Conservation (phyloP, 2,113 vertebrate genomes). For the Enhydra lutris region DNA sequence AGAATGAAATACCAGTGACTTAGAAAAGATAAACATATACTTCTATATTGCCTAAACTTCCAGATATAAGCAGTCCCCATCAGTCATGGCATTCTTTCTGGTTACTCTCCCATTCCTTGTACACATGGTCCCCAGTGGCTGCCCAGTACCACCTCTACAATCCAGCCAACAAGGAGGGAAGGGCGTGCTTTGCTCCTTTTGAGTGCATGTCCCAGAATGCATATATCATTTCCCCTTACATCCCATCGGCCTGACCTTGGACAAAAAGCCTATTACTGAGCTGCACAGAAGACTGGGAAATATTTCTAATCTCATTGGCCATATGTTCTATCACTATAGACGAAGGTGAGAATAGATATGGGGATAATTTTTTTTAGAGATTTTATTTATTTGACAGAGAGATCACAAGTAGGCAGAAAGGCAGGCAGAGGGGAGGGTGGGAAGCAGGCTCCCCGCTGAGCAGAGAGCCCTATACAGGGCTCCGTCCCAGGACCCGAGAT, state of each 20-base stretch:
- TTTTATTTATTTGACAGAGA: too few species aligned
- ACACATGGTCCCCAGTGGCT: background rate
- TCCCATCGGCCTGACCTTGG: background rate
- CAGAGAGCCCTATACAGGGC: too few species aligned
- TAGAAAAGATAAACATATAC: background rate
- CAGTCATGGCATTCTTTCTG: background rate
- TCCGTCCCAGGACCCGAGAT: too few species aligned
- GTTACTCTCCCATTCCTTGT: background rate
- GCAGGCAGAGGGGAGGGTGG: too few species aligned
- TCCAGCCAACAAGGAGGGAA: background rate
- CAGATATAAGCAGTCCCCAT: background rate
- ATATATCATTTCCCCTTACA: background rate
- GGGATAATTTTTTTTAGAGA: background rate
- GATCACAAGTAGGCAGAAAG: too few species aligned
- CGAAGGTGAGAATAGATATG: background rate
- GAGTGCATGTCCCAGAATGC: background rate
- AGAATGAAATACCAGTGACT: slow-evolving; percentile 10
- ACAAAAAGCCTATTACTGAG: background rate
- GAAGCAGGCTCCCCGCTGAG: too few species aligned
- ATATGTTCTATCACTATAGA: background rate
- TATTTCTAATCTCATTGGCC: background rate
- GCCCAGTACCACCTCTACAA: background rate
- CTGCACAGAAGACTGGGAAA: background rate
- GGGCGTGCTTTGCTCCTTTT: background rate
- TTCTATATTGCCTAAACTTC: background rate